Evolutionary conservation across 2,113 vertebrate genomes (phyloP), one percentile per base, ranked within the genome.

Genomic region (Vulpes ferrilata): DNA sequence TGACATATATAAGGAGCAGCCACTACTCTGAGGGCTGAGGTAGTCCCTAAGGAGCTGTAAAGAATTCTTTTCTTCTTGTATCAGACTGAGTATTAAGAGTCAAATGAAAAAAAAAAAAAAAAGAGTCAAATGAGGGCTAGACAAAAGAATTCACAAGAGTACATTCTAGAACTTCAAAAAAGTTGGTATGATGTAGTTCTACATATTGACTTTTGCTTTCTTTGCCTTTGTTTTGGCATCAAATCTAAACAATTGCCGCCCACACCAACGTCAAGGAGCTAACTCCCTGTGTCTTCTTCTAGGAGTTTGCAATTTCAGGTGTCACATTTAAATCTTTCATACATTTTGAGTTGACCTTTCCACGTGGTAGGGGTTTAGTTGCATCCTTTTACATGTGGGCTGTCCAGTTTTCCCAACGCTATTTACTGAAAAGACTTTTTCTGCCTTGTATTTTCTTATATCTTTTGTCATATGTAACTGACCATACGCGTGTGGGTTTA

Each of bases 241-340:
- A 51, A 87, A 73, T 8, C 3, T 16, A 55, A 85, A 92, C 43
- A 51, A 7, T 43, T 27, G 90, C 43, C 48, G 27, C 7, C 48
- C 64, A 76, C 10, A 87, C 20, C 60, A 32, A 16, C 16, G 43
- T 59, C 43, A 85, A 53, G 22, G 22, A 84, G 35, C 20, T 86
- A 80, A 80, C 10, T 2, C 7, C 19, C 5, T 53, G 8, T n/a
- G n/a, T 64, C 43, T 87, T 81, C n/a, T 55, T 71, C 32, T 55
- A 62, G 11, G 23, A 86, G 20, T 5, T 92, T 55, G 80, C 0
- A 86, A 43, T 69, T 35, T 79, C 13, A 79, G 53, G 9, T 59
- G 60, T 91, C 60, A 53, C 67, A 19, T 60, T 87, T 86, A 84
- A 92, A 11, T 55, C 22, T 87, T 95, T 81, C 65, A 65, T 76